Evolutionary conservation across 2,113 vertebrate genomes (phyloP), one percentile per base, ranked within the genome.

Genomic region (Aphelocoma coerulescens): DNA sequence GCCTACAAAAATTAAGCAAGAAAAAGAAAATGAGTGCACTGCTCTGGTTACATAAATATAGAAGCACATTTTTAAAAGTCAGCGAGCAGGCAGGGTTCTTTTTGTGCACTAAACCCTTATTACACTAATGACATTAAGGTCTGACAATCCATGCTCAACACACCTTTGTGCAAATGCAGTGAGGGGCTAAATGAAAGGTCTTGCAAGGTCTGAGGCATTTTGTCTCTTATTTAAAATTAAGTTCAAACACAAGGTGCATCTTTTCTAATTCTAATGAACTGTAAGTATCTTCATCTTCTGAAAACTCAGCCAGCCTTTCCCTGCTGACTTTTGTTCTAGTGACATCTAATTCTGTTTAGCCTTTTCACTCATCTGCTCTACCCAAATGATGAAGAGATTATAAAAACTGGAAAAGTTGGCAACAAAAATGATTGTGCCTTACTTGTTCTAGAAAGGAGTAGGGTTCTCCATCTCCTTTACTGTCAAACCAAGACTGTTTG

Each of bases 1-100:
- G 73, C 99, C 99, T 99, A 69, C 35, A 81, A 93, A 96, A 95
- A 86, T 54, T 46, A 91, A 96, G 74, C 35, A 66, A 59, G 74
- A 74, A 63, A 51, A 76, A 46, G n/a, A n/a, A 58, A 87, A 82
- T 89, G 28, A 95, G 49, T 37, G 62, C 43, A 16, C 11, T 74
- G 41, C 66, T 88, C 12, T 92, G 71, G 43, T 94, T 96, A 94
- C 1, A 0, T 91, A 93, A 86, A 84, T 37, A 67, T 39, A 69
- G 33, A 74, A 87, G 65, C 78, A 77, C 15, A 9, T 91, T 93
- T 91, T 57, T 33, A 89, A 65, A 88, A 84, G 88, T 67, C 83
- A 88, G 46, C 5, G 14, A 72, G 79, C 90, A 65, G 0, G 72
- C 65, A 61, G 59, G 39, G 74, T 91, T 54, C 88, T 72, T 96